A percentile compares a stretch with the other conserved stretches of the same genome.
These are phyloP conservation scores for Toxotes lorentzi DNA, from an alignment of 2,797 vertebrate genomes.

Conservation along the genomic window DNA sequence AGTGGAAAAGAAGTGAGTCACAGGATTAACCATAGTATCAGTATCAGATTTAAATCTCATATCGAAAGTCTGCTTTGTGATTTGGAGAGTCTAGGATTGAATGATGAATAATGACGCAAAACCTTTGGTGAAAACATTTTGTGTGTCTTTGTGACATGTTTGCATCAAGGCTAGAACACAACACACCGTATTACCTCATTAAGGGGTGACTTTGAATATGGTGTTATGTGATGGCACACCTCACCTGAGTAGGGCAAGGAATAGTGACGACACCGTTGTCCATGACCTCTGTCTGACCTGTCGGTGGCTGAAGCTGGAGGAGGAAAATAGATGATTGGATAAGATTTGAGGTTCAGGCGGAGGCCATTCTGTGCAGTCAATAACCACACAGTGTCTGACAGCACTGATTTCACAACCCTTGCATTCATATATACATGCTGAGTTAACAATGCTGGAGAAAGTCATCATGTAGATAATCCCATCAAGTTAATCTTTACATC, in stretches of 20 bases:
- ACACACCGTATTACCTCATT: not conserved
- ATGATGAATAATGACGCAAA: not conserved
- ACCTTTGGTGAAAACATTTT: not conserved
- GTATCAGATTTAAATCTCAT: not conserved
- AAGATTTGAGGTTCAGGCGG: conserved; percentile 9
- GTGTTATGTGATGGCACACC: not conserved
- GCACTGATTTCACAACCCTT: conserved; percentile 22
- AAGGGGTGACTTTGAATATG: not conserved
- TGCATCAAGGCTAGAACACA: not conserved
- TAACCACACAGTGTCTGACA: not conserved
- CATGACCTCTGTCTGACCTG: conserved; percentile 44
- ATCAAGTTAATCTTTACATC: conserved; percentile 60
- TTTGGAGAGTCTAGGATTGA: not conserved
- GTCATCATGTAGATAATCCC: not conserved
- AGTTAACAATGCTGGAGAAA: conserved; percentile 20
- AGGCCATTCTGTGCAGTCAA: conserved; percentile 12
- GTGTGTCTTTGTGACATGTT: not conserved
- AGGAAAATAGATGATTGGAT: conserved; percentile 35
- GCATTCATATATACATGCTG: not conserved
- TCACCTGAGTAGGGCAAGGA: conserved; percentile 80
- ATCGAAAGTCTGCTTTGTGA: not conserved
- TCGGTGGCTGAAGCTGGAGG: conserved; percentile 77
- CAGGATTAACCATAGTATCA: not conserved
- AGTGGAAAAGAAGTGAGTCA: conserved; percentile 2
- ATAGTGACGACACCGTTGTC: conserved; percentile 39